These are phyloP conservation scores for Apteryx mantelli DNA, from an alignment of 2,113 vertebrate species.

Conservation along the genomic window DNA sequence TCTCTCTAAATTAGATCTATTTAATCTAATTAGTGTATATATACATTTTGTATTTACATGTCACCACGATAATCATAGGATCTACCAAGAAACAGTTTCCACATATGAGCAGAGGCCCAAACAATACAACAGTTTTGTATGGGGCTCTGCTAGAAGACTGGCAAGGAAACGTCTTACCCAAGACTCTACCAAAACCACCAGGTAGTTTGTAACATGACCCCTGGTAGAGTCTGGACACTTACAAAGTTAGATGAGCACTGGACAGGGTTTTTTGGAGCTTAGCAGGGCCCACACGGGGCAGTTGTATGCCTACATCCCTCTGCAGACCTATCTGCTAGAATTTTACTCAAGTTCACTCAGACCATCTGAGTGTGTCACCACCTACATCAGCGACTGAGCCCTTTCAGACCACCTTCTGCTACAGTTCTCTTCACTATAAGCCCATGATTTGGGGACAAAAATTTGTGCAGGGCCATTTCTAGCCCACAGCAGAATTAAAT, in stretches of 20 bases:
- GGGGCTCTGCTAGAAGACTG: background rate
- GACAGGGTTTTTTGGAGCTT: constrained; percentile 38
- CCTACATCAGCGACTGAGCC: background rate
- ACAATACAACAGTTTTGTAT: background rate
- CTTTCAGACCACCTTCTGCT: background rate
- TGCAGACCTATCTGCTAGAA: constrained; percentile 31
- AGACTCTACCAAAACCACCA: background rate
- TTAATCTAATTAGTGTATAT: background rate
- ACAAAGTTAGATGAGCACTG: background rate
- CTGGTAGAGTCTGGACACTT: background rate
- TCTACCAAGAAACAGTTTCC: background rate
- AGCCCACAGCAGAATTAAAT: background rate
- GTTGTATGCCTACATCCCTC: background rate
- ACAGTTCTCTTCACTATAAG: background rate
- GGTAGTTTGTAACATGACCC: background rate
- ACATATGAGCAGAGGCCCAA: background rate
- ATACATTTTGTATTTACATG: background rate
- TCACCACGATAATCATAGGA: background rate
- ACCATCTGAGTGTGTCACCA: background rate
- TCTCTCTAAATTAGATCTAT: background rate
- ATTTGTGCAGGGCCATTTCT: background rate
- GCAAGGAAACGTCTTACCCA: background rate
- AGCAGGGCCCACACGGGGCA: constrained; percentile 32
- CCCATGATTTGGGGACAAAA: background rate
- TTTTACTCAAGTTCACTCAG: constrained; percentile 28